Base-by-base conservation (phyloP, 2,113 vertebrate species). In the Paedocypris sp. region DNA sequence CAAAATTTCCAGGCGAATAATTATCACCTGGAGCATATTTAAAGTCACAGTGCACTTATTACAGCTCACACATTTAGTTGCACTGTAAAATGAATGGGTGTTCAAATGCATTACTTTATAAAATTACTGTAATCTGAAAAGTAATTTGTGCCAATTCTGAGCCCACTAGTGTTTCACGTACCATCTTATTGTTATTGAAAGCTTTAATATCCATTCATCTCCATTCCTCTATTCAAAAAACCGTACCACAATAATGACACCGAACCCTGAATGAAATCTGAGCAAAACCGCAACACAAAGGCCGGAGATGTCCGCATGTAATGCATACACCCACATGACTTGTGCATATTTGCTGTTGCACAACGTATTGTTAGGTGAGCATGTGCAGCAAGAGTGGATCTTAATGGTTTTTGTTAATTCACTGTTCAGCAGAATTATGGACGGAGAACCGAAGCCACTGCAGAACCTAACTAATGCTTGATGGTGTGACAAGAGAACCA, bases 371-470 rank as follows among this genome's bases (percentile, higher is more conserved):
- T 43, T 12, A 6, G 20, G 39, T 15, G 19, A 22, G 26, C 56
- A 65, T 23, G 43, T 25, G 43, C 50, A 50, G 20, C 3, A 20
- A 22, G 41, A 10, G 8, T 33, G 16, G 48, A 18, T 53, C 31
- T 53, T 6, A 29, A 1, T 25, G 43, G 25, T 7, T 63, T 13
- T 29, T 15, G 23, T 42, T 41, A 36, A 62, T 69, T 60, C 18
- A 50, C 16, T 31, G 39, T 48, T 50, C 60, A 70, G 73, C 68
- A 69, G 62, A 43, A 23, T 15, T 31, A 42, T 3, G 53, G 46
- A 25, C 16, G 32, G 38, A 38, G 54, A 69, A 63, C 62, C 53
- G 70, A 54, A 32, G 45, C 43, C 33, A 22, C 39, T 35, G 38
- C 20, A 48, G 38, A 38, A 58, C 28, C 6, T 43, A 28, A 43